Evolutionary conservation across 2,888 invertebrate genomes (phyloP).

Genomic region (Argynnis bischoffii): DNA sequence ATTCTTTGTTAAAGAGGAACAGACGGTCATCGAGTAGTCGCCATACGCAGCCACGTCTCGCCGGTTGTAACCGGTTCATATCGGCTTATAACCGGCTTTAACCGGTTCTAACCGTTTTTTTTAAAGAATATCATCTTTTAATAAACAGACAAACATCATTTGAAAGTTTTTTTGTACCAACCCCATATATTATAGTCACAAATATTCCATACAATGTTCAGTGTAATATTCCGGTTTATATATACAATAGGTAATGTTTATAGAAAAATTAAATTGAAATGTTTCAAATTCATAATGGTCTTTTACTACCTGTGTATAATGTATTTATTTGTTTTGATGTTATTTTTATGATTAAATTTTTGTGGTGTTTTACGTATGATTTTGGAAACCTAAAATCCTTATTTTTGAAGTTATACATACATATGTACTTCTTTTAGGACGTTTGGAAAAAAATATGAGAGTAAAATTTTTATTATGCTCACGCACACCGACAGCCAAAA

Average conservation of each 20-base stretch:
- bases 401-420: too few relatives aligned
- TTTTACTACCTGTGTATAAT: slow-evolving; percentile 78
- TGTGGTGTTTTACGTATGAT: too few relatives aligned
- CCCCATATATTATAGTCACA: slow-evolving; percentile 54
- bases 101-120: slow-evolving; percentile 10
- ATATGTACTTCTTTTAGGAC: too few relatives aligned
- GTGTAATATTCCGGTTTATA: slow-evolving; percentile 67
- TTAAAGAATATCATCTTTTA: slow-evolving; percentile 44
- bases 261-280: slow-evolving; percentile 80
- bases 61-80: slow-evolving; percentile 23
- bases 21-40: slow-evolving; percentile 88
- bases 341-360: slow-evolving; percentile 1
- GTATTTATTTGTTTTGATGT: slow-evolving; percentile 41
- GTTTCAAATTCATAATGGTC: slow-evolving; percentile 72
- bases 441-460: too few relatives aligned
- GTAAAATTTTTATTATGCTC: too few relatives aligned
- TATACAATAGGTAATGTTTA: slow-evolving; percentile 78
- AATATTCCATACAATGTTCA: slow-evolving; percentile 60
- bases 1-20: slow-evolving; percentile 99
- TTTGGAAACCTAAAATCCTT: too few relatives aligned
- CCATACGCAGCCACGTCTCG: slow-evolving; percentile 55
- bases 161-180: slow-evolving; percentile 62
- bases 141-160: slow-evolving; percentile 51
- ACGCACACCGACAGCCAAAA: too few relatives aligned
- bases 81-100: slow-evolving; percentile 21